Percentiles rank a stretch among this genome's conserved stretches.
These are phyloP conservation scores for Leucophenga maculata DNA, from an alignment of 2,888 invertebrate species.

Conservation along the genomic window DNA sequence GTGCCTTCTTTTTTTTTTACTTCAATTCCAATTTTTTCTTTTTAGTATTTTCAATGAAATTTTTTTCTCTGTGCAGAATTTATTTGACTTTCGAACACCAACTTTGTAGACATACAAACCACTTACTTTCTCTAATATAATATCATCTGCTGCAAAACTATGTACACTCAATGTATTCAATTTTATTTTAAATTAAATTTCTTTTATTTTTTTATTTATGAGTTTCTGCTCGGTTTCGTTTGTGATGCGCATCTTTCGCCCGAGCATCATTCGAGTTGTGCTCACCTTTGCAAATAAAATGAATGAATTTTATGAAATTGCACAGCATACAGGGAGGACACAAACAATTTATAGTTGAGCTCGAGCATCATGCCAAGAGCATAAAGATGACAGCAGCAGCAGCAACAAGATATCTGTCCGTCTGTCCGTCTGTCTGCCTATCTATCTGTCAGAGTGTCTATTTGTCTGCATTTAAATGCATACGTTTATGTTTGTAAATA, in stretches of 20 bases:
- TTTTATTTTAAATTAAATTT: constrained; percentile 13
- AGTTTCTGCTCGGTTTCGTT: background rate
- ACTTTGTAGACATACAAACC: background rate
- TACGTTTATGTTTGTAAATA: background rate
- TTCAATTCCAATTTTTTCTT: too few relatives aligned
- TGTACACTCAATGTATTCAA: background rate
- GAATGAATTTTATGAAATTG: constrained; percentile 26
- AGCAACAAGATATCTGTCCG: background rate
- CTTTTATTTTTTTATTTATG: constrained; percentile 4
- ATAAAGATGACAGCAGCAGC: background rate
- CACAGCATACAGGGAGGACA: background rate
- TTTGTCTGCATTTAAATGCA: constrained; percentile 1
- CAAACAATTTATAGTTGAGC: background rate
- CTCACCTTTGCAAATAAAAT: background rate
- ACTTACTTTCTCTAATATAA: background rate
- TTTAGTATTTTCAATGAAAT: too few relatives aligned
- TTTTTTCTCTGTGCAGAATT: too few relatives aligned
- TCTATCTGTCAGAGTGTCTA: background rate
- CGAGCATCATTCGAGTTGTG: too few relatives aligned
- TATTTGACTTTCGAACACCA: background rate
- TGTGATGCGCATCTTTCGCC: background rate
- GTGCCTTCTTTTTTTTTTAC: too few relatives aligned
- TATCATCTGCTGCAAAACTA: constrained; percentile 4
- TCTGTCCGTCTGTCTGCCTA: background rate
- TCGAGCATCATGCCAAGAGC: background rate